Percentiles rank a stretch among this genome's conserved stretches.
These are phyloP conservation scores for Brachionus rotundiformis DNA, from an alignment of 1,140 invertebrate species.

Conservation along the genomic window DNA sequence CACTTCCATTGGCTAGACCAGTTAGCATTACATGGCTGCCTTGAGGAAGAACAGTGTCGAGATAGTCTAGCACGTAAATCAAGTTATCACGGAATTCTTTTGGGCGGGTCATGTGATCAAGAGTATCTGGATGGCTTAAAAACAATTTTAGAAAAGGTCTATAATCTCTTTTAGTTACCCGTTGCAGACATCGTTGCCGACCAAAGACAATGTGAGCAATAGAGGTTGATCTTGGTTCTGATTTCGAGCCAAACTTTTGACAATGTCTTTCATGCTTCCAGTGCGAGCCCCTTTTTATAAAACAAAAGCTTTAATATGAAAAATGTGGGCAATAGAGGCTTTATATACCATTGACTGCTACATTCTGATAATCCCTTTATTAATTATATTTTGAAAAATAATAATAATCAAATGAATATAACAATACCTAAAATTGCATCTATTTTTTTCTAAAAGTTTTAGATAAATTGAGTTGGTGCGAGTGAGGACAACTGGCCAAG, in stretches of 20 bases:
- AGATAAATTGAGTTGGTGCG: constrained; percentile 61
- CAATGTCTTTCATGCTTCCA: constrained; percentile 55
- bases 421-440: constrained; percentile 63
- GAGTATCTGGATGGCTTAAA: constrained; percentile 57
- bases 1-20: constrained; percentile 65
- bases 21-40: constrained; percentile 65
- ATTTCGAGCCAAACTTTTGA: constrained; percentile 15
- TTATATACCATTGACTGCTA: constrained; percentile 64
- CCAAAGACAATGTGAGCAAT: constrained; percentile 64
- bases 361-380: constrained; percentile 66
- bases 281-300: constrained; percentile 57
- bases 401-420: background rate
- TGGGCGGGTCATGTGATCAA: constrained; percentile 65
- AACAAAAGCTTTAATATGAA: constrained; percentile 52
- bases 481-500: constrained; percentile 57
- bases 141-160: background rate
- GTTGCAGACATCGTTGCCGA: constrained; percentile 68
- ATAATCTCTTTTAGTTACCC: constrained; percentile 56
- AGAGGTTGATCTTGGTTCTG: constrained; percentile 62
- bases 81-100: constrained; percentile 60
- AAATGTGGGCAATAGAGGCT: constrained; percentile 23
- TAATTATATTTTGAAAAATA: background rate
- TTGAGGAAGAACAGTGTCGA: constrained; percentile 61
- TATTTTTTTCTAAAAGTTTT: constrained; percentile 60
- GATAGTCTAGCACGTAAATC: constrained; percentile 58